Base-by-base conservation (phyloP, 2,797 vertebrate species). In the Halcyon smyrnensis region DNA sequence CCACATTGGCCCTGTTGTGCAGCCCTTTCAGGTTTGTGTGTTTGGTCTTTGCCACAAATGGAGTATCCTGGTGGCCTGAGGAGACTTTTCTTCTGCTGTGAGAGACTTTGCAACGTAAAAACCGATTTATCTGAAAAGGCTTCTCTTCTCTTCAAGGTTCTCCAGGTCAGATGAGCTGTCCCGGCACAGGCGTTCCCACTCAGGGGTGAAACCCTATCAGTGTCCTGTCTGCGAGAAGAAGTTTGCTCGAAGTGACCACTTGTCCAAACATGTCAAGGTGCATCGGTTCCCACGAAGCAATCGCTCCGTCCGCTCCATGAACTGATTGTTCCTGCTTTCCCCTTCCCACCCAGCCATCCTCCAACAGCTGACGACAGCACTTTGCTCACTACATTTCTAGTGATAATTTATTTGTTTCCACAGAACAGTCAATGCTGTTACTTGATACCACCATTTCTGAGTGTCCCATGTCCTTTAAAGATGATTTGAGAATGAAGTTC, bases 201-300 rank as follows among this genome's bases (percentile, higher is more conserved):
- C 99, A 0, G 99, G 99, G 46, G 99, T 99, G 95, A 99, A 99
- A 90, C 99, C 99, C 8, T 99, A 99, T 97, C 99, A 99, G 97
- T 99, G 99, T 86, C 98, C 98, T 0, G 98, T 99, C 63, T 99
- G 99, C 1, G 99, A 99, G 97, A 99, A 99, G 98, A 99, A 99
- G 97, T 99, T 99, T 69, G 99, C 99, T 41, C 99, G 99, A 68
- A 99, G 99, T 10, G 99, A 99, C 98, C 99, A 99, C 98, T 98
- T 99, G 95, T 99, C 99, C 95, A 99, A 99, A 97, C 99, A 99
- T 64, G 97, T 99, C 98, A 99, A 99, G 98, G 99, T 99, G 96
- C 99, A 99, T 95, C 99, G 99, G 48, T 99, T 99, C 97, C 99
- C 99, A 5, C 98, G 99, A 90, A 99, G 98, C 98, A 98, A 97